Evolutionary conservation across 2,888 invertebrate species (phyloP).

Genomic region (Ornithoptera alexandrae): DNA sequence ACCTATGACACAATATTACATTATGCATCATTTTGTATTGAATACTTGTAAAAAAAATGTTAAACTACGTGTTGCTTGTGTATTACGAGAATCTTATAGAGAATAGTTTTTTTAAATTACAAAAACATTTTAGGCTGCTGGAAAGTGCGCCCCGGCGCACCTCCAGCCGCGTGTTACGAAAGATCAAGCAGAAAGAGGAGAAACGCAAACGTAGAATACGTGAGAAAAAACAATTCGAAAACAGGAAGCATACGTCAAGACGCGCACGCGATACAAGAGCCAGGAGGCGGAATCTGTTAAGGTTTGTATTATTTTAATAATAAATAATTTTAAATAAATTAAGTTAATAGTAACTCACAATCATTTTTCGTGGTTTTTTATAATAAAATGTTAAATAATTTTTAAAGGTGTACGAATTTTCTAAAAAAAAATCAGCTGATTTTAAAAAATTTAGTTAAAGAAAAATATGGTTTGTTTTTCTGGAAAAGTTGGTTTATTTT

Average conservation of each 20-base stretch:
- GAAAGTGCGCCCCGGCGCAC: slow-evolving; percentile 85
- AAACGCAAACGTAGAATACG: slow-evolving; percentile 60
- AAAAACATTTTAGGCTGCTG: slow-evolving; percentile 65
- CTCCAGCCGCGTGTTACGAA: slow-evolving; percentile 83
- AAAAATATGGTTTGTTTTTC: too few species aligned
- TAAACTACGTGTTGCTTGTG: not conserved
- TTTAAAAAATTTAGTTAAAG: too few species aligned
- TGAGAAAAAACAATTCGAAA: slow-evolving; percentile 67
- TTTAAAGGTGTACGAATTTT: too few species aligned
- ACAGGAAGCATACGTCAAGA: slow-evolving; percentile 68
- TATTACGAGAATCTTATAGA: not conserved
- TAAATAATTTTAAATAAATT: too few species aligned
- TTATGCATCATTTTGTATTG: too few species aligned
- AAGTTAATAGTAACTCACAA: too few species aligned
- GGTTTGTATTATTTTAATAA: slow-evolving; percentile 46
- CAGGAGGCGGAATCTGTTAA: slow-evolving; percentile 74
- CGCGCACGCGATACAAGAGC: slow-evolving; percentile 73
- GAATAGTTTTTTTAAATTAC: not conserved
- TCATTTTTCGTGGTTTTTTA: too few species aligned
- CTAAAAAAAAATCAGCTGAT: too few species aligned
- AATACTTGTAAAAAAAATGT: too few species aligned
- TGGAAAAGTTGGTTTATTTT: too few species aligned
- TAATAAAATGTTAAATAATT: too few species aligned
- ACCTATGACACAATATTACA: too few species aligned
- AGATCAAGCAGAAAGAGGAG: slow-evolving; percentile 78